Conservation (phyloP, 2,888 invertebrate species). For the Mesorhabditis sp. region DNA sequence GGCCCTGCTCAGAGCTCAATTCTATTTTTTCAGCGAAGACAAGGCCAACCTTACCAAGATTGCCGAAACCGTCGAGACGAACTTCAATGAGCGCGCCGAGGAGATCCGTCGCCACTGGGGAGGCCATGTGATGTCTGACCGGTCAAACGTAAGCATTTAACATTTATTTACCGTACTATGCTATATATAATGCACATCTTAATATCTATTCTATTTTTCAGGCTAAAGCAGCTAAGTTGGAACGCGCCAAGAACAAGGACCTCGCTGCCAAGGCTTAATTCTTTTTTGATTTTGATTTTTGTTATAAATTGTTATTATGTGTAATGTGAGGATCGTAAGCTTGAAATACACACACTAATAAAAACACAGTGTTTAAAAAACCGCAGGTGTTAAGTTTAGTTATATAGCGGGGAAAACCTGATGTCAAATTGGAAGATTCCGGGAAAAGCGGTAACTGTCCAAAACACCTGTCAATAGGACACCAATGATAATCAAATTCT, state of each 20-base stretch:
- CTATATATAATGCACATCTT: too few relatives aligned
- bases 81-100: conserved; percentile 97
- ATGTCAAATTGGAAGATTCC: too few relatives aligned
- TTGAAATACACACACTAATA: too few relatives aligned
- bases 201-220: neutral
- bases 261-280: neutral
- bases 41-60: conserved; percentile 83
- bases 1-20: too few relatives aligned
- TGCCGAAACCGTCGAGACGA: conserved; percentile 89
- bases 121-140: conserved; percentile 64
- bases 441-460: too few relatives aligned
- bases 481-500: too few relatives aligned
- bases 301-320: neutral
- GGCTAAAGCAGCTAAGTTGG: conserved; percentile 5
- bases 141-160: neutral
- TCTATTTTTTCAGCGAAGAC: conserved; percentile 69
- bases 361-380: too few relatives aligned
- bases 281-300: neutral
- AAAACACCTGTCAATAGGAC: too few relatives aligned
- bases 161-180: too few relatives aligned
- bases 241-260: conserved; percentile 2
- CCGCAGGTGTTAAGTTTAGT: too few relatives aligned
- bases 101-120: conserved; percentile 86
- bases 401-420: too few relatives aligned
- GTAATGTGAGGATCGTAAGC: neutral